A percentile compares a stretch with the other conserved stretches of the same genome.
Conservation (phyloP, 1,140 invertebrate species). For the Notospermus geniculatus region DNA sequence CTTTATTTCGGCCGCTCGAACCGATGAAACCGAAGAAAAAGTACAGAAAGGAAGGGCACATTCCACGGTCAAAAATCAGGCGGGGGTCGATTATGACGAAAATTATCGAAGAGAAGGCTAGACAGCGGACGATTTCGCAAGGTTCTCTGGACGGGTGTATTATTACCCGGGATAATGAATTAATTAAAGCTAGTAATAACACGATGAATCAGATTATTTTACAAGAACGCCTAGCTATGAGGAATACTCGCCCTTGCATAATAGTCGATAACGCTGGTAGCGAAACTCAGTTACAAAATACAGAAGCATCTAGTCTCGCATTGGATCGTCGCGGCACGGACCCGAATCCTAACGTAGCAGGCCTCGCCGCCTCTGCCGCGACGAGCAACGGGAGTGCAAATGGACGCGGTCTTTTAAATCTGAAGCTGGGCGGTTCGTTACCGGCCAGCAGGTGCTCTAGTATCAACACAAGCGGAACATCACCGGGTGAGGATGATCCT, state of each 20-base stretch:
- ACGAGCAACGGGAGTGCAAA: too few relatives aligned
- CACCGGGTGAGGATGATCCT: neutral
- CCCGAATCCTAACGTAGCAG: neutral
- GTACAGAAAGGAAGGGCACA: neutral
- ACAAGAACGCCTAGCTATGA: neutral
- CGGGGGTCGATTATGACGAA: neutral
- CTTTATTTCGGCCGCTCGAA: conserved; percentile 76
- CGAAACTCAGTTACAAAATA: neutral
- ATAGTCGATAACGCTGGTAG: neutral
- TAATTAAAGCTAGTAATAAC: neutral
- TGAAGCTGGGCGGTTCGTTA: neutral
- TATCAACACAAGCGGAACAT: neutral
- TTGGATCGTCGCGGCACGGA: neutral
- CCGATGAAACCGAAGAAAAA: conserved; percentile 4
- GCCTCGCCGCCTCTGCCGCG: too few relatives aligned
- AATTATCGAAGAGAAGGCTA: neutral
- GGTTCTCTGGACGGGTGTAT: neutral
- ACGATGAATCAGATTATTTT: neutral
- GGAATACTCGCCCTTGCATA: neutral
- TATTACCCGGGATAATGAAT: neutral
- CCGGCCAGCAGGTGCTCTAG: neutral
- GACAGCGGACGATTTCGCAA: neutral
- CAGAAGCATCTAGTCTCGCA: neutral
- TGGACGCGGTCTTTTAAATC: too few relatives aligned
- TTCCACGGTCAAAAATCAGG: neutral